phyloP scores from a whole-genome alignment of 2,888 invertebrate species.

The Mystacides longicornis region DNA sequence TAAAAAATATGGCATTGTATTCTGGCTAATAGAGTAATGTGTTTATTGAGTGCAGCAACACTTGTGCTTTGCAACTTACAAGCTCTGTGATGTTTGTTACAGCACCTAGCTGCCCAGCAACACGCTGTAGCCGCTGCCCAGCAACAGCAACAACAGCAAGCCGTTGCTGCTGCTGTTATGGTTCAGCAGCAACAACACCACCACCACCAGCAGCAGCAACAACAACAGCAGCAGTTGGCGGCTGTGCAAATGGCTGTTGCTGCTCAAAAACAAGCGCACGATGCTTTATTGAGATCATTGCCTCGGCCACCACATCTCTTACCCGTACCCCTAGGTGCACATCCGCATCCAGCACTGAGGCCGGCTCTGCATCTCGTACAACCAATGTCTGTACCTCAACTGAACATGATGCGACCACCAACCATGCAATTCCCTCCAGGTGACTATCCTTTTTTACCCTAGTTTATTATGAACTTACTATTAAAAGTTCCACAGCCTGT shows the following conservation, averaged over 20 bases:
- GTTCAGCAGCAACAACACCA: constrained; percentile 13
- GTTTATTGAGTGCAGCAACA: neutral
- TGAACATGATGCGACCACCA: constrained; percentile 26
- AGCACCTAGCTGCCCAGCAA: constrained; percentile 21
- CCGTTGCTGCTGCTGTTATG: constrained; percentile 17
- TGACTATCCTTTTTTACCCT: constrained; percentile 11
- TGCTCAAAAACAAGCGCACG: constrained; percentile 36
- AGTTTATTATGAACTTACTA: too few species aligned
- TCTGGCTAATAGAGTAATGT: too few species aligned
- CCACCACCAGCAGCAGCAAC: constrained; percentile 23
- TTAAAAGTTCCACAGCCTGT: too few species aligned
- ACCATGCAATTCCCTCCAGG: constrained; percentile 27
- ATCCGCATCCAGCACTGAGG: constrained; percentile 16
- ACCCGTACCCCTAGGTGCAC: constrained; percentile 17
- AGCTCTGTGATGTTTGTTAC: neutral
- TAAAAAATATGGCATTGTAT: too few species aligned
- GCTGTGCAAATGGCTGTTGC: constrained; percentile 44
- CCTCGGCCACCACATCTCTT: constrained; percentile 34
- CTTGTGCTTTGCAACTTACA: too few species aligned
- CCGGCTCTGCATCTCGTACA: constrained; percentile 19
- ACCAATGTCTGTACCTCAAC: constrained; percentile 28
- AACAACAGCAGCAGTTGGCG: constrained; percentile 43
- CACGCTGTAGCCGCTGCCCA: constrained; percentile 17
- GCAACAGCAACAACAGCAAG: constrained; percentile 16
- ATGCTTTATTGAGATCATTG: constrained; percentile 33